A percentile compares a stretch with the other conserved stretches of the same genome.
phyloP scores from a whole-genome alignment of 2,113 vertebrate genomes.

The Aythya baeri region DNA sequence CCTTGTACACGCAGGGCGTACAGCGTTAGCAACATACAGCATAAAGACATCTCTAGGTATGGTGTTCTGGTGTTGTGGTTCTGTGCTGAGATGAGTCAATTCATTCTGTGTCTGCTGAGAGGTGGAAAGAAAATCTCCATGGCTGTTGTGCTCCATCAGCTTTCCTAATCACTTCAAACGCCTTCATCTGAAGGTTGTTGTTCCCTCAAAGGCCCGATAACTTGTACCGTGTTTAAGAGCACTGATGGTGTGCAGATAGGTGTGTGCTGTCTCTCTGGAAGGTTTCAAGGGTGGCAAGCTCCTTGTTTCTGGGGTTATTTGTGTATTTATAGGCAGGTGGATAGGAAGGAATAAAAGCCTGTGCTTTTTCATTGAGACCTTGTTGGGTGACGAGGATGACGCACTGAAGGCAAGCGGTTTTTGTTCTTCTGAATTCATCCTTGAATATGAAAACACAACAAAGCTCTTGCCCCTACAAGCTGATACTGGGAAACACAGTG shows the following conservation, averaged over 20 bases:
- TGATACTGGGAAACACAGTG: neutral
- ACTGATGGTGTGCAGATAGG: neutral
- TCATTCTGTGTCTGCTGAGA: neutral
- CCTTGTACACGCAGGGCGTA: neutral
- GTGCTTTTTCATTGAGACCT: neutral
- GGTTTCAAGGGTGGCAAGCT: neutral
- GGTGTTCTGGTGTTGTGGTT: neutral
- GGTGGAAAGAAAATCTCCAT: neutral
- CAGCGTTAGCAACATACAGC: neutral
- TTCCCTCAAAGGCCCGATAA: neutral
- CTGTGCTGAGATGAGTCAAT: neutral
- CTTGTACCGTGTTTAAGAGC: neutral
- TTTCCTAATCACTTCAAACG: neutral
- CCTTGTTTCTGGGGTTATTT: neutral
- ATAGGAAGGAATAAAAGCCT: neutral
- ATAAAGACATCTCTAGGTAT: neutral
- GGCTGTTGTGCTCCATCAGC: neutral
- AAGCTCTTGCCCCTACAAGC: neutral
- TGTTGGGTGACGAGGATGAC: neutral
- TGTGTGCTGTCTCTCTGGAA: neutral
- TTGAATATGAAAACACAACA: neutral
- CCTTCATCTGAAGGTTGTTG: neutral
- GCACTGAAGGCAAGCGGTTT: neutral
- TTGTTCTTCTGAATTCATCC: neutral
- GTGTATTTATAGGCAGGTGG: neutral